Percentiles rank a stretch among this genome's conserved stretches.
phyloP scores from a whole-genome alignment of 2,888 invertebrate species.

The Notodonta dromedarius region DNA sequence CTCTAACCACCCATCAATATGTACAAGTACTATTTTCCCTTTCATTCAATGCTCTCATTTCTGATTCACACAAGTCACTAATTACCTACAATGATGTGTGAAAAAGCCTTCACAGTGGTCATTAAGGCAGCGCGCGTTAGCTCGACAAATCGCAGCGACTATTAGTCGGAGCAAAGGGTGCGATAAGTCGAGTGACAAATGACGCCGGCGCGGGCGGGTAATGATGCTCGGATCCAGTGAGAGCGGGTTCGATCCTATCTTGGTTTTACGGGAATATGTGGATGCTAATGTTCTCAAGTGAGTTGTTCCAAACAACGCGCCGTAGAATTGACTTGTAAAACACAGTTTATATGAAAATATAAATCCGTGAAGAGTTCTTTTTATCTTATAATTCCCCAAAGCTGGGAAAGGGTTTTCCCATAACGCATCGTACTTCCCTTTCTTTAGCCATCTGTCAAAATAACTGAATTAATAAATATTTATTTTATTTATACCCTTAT shows the following conservation, averaged over 20 bases:
- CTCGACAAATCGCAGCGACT: constrained; percentile 56
- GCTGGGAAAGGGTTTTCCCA: too few relatives aligned
- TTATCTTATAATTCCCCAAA: too few relatives aligned
- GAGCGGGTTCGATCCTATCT: constrained; percentile 38
- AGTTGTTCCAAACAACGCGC: too few relatives aligned
- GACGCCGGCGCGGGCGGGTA: constrained; percentile 48
- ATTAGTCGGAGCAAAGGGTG: constrained; percentile 56
- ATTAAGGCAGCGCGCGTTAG: constrained; percentile 45
- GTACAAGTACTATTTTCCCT: neutral
- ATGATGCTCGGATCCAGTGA: constrained; percentile 55
- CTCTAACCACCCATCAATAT: neutral
- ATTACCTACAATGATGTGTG: constrained; percentile 26
- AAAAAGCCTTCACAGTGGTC: constrained; percentile 28
- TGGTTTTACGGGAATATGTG: constrained; percentile 24
- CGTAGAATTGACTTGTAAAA: too few relatives aligned
- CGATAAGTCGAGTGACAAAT: constrained; percentile 68
- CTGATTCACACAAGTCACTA: constrained; percentile 8
- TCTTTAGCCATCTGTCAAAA: too few relatives aligned
- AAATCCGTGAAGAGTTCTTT: too few relatives aligned
- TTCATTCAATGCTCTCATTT: neutral
- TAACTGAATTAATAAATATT: too few relatives aligned
- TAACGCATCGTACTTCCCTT: too few relatives aligned
- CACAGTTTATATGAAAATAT: too few relatives aligned
- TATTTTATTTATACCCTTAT: too few relatives aligned
- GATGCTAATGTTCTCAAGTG: constrained; percentile 13